Evolutionary conservation across 1,140 invertebrate genomes (phyloP), one percentile per base, ranked within the genome.

Genomic region (Pteromalus puparum): DNA sequence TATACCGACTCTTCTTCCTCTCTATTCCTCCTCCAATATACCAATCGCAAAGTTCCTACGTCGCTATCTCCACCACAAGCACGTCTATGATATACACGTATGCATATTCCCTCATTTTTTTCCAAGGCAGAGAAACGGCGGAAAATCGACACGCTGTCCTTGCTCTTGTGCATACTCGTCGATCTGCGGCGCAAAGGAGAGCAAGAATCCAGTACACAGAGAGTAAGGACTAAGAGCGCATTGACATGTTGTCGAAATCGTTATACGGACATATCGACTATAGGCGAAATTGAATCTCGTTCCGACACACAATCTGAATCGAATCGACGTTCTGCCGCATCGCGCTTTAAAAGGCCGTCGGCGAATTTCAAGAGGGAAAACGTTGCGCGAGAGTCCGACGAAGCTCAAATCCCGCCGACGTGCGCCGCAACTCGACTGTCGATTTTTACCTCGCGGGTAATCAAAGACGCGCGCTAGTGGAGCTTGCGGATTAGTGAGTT

Each of bases 271-370:
- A 85, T 86, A 87, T 86, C 87, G 84, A 87, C 67, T 79, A 34
- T 34, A 80, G 84, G 74, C 78, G 80, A 86, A 87, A 88, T 86
- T 83, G 84, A 86, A 86, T 86, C 81, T 84, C 80, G 84, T 83
- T 87, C 77, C 81, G 86, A 87, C 86, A 83, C 83, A 89, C 84
- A 87, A 88, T 87, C 87, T 87, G 80, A 80, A 85, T 70, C 70
- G 80, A 86, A 85, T 86, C 85, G 86, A 84, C 67, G 84, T 73
- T 76, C 28, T 53, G 81, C 30, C 9, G 75, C 65, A 83, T 79
- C 65, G 10, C 21, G n/a, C 48, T 53, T 53, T 53, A 53, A 53
- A 53, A 53, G 48, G 13, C 48, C 48, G 48, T 53, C 48, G 48
- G 48, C 48, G 48, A 53, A 53, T 53, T 53, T 53, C 48, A 53